phyloP scores from a whole-genome alignment of 2,888 invertebrate species.

The Parochlus steinenii region DNA sequence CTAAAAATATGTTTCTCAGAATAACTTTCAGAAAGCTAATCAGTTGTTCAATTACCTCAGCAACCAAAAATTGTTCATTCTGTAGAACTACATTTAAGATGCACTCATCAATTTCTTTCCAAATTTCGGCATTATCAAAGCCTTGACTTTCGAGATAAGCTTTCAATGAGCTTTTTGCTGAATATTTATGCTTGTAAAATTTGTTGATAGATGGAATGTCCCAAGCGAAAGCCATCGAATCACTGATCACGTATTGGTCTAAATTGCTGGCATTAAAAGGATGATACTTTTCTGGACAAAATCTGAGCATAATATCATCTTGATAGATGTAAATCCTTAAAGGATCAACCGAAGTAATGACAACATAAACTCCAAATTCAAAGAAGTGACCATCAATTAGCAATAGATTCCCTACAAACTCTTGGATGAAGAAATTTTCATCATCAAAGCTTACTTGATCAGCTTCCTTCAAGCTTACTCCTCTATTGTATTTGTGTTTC shows the following conservation, averaged over 20 bases:
- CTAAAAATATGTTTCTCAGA: conserved; percentile 25
- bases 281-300: conserved; percentile 75
- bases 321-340: conserved; percentile 76
- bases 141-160: conserved; percentile 50
- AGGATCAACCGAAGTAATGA: conserved; percentile 80
- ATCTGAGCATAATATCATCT: conserved; percentile 77
- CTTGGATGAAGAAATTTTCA: conserved; percentile 73
- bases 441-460: conserved; percentile 49
- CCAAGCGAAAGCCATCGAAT: conserved; percentile 90
- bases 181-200: conserved; percentile 50
- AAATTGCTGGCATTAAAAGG: conserved; percentile 67
- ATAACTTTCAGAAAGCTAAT: background rate
- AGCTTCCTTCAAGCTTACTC: conserved; percentile 57
- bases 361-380: conserved; percentile 90
- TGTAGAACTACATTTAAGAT: conserved; percentile 48
- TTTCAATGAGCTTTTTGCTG: conserved; percentile 78
- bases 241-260: conserved; percentile 86
- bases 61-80: conserved; percentile 54
- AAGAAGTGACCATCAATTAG: conserved; percentile 89
- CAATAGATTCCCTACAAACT: conserved; percentile 75
- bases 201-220: conserved; percentile 61
- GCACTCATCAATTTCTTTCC: conserved; percentile 64
- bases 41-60: conserved; percentile 26
- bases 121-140: conserved; percentile 54
- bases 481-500: conserved; percentile 82